Evolutionary conservation across 2,113 vertebrate species (phyloP).

Genomic region (Pangasianodon hypophthalmus): DNA sequence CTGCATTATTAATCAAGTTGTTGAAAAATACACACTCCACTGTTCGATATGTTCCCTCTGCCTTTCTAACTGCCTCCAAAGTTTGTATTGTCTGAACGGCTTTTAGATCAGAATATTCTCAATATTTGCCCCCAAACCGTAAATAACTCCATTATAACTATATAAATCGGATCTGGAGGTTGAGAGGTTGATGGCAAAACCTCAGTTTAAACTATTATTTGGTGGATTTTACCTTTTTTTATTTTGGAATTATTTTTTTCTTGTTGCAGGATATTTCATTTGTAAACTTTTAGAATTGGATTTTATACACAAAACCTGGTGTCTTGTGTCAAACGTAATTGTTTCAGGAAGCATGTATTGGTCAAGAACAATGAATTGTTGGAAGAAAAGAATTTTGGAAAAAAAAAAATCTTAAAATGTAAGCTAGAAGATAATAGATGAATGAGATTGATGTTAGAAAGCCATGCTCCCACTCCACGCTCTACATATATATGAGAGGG

Average conservation of each 20-base stretch:
- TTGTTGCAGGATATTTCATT: neutral
- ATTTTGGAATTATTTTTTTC: neutral
- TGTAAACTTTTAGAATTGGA: neutral
- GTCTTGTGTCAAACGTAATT: neutral
- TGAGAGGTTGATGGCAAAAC: neutral
- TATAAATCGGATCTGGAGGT: neutral
- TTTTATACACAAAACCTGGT: neutral
- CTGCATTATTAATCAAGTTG: neutral
- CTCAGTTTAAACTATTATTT: neutral
- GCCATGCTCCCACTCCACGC: neutral
- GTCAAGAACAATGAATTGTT: neutral
- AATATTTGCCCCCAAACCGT: neutral
- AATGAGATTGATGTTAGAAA: conserved; percentile 3
- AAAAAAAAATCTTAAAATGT: neutral
- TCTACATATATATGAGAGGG: neutral
- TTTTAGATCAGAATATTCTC: neutral
- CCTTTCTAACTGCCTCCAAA: neutral
- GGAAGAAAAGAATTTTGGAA: neutral
- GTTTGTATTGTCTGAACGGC: neutral
- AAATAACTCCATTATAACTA: neutral
- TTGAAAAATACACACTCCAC: neutral
- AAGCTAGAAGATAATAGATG: neutral
- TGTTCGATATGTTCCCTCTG: neutral
- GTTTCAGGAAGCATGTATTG: neutral
- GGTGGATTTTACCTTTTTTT: neutral